Base-by-base conservation (phyloP, 2,113 vertebrate genomes). In the Megalops atlanticus region DNA sequence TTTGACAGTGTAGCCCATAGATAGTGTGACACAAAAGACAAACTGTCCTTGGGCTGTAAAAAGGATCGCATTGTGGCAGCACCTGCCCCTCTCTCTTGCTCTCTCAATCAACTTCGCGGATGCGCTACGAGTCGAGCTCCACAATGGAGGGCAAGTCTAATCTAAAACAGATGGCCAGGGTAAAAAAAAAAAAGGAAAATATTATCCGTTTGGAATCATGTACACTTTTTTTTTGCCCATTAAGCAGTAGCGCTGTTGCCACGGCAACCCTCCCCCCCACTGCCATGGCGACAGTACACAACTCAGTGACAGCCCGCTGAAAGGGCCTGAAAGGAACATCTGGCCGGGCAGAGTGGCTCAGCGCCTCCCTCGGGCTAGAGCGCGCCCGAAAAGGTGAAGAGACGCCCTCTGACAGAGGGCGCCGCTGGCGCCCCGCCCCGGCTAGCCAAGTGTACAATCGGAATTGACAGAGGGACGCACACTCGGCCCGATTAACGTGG, bases 281-380 rank as follows among this genome's bases (percentile, higher is more conserved):
- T 93, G 85, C 93, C 93, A 95, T 93, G 92, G 90, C 92, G 92
- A 94, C 92, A 72, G 92, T 95, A 95, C 94, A 95, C 94, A 95
- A 94, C 88, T 86, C 84, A 80, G 89, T 78, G 93, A 93, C 80
- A 88, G 92, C 58, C 87, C 92, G 90, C 84, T 92, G 91, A 93
- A 91, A 88, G 87, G 91, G 87, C 85, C 89, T 92, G 93, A 95
- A 95, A 94, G 92, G 94, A 94, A 95, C 95, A 96, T 94, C 94
- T 95, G 94, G 92, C 93, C 94, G 86, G 85, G 92, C 87, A 7
- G 75, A 81, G 91, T 88, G 81, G 90, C 93, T 90, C 92, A 91
- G 93, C 92, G 93, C 94, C 91, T 92, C 92, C 94, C 94, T 90
- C 91, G 43, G 85, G 87, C 90, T 93, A 89, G 0, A 93, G 91